Base-by-base conservation (phyloP, 2,797 vertebrate genomes). In the Phataginus tricuspis region DNA sequence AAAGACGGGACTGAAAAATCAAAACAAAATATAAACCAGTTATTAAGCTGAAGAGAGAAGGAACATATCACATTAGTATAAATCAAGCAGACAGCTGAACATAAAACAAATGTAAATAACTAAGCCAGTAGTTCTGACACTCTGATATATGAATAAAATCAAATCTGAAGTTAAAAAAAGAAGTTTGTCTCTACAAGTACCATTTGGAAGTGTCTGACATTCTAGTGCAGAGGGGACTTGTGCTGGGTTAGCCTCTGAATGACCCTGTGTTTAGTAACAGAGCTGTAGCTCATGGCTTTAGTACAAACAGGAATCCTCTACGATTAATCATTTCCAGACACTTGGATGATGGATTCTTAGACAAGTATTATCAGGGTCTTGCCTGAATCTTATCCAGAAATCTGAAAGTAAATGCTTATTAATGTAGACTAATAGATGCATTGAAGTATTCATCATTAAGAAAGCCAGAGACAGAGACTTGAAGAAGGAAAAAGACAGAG, bases 1-100 rank as follows among this genome's bases (percentile, higher is more conserved):
- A 99, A 99, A 96, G 99, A 99, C 95, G 99, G 99, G 98, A 99
- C 99, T 99, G 99, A 98, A 98, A 99, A 98, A 98, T 98, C 98
- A 99, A 99, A 99, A 98, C 98, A 98, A 98, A 98, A 98, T 96
- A 98, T 97, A 98, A 99, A 98, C 98, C 98, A 97, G 98, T 99
- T 99, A 99, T 98, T 99, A 99, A 98, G 98, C 98, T 98, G 98
- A 98, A 99, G 98, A 98, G 96, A 98, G 99, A 98, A 99, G 98
- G 97, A 98, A 98, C 98, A 98, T 98, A 98, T 98, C 98, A 99
- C 98, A 99, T 99, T 99, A 99, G 99, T 99, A 98, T 98, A 98
- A 99, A 98, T 98, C 98, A 98, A 98, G 98, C 98, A 98, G 98
- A 98, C 98, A 98, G 98, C 97, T 98, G 97, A 98, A 98, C 98